Percentiles rank a stretch among this genome's conserved stretches.
Evolutionary conservation across 1,140 invertebrate species (phyloP).

Genomic region (Trachymyrmex cornetzi): DNA sequence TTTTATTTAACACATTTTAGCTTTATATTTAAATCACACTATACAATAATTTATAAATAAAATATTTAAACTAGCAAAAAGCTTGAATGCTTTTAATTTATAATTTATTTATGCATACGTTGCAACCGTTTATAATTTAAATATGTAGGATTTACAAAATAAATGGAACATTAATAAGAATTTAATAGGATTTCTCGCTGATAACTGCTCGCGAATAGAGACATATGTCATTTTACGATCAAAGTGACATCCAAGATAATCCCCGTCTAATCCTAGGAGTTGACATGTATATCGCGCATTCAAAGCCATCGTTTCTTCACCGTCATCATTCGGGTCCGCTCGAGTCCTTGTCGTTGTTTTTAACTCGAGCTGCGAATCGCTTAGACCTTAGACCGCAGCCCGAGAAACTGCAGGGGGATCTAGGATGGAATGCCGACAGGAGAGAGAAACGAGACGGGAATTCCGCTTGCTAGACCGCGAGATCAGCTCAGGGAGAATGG

Average conservation of each 20-base stretch:
- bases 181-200: background rate
- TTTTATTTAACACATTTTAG: background rate
- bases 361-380: slow-evolving; percentile 30
- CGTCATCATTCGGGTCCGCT: background rate
- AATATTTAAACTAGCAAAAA: background rate
- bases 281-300: slow-evolving; percentile 45
- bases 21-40: background rate
- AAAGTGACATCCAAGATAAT: slow-evolving; percentile 26
- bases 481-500: slow-evolving; percentile 10
- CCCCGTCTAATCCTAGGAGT: slow-evolving; percentile 5
- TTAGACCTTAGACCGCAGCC: slow-evolving; percentile 28
- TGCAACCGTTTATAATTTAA: background rate
- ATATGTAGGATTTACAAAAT: background rate
- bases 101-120: background rate
- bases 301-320: slow-evolving; percentile 1
- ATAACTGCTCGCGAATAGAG: background rate
- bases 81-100: background rate
- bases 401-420: slow-evolving; percentile 40
- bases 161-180: background rate
- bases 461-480: slow-evolving; percentile 28
- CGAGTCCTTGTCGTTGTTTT: slow-evolving; percentile 36
- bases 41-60: background rate
- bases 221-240: slow-evolving; percentile 6
- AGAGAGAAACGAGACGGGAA: slow-evolving; percentile 42
- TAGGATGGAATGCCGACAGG: slow-evolving; percentile 64